Percentiles rank a stretch among this genome's conserved stretches.
Conservation (phyloP, 2,888 invertebrate species). For the Yponomeuta evonymella region DNA sequence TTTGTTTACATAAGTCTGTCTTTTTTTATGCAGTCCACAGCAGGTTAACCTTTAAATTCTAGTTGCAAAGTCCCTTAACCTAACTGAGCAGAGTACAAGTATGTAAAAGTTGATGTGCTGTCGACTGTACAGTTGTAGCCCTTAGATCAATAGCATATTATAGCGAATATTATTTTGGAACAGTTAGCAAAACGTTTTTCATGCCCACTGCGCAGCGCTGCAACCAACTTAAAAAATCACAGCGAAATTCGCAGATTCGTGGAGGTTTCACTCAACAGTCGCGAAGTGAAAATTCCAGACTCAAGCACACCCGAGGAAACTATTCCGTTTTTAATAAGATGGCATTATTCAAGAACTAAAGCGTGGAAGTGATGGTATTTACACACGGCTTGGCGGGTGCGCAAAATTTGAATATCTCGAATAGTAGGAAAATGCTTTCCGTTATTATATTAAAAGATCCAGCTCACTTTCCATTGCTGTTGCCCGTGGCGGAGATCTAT, state of each 20-base stretch:
- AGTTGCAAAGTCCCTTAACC: too few relatives aligned
- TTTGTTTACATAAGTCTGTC: too few relatives aligned
- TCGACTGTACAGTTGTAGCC: too few relatives aligned
- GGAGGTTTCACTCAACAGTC: neutral
- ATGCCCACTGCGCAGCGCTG: neutral
- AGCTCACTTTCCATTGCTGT: neutral
- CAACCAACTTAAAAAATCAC: neutral
- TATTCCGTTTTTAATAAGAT: neutral
- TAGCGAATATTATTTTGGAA: too few relatives aligned
- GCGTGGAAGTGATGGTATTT: conserved; percentile 1
- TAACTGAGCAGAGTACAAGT: too few relatives aligned
- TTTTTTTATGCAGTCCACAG: too few relatives aligned
- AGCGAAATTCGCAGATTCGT: neutral
- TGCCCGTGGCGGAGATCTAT: neutral
- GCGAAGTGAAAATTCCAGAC: neutral
- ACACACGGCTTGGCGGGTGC: conserved; percentile 4
- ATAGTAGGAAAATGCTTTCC: neutral
- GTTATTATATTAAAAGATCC: neutral
- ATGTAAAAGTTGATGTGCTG: too few relatives aligned
- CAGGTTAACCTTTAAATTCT: too few relatives aligned
- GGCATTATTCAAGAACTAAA: conserved; percentile 7
- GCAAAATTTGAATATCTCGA: conserved; percentile 1
- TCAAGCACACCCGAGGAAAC: neutral
- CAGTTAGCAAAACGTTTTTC: too few relatives aligned
- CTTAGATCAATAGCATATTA: too few relatives aligned